A percentile compares a stretch with the other conserved stretches of the same genome.
These are phyloP conservation scores for Tuta absoluta DNA, from an alignment of 2,888 invertebrate species.

Conservation along the genomic window DNA sequence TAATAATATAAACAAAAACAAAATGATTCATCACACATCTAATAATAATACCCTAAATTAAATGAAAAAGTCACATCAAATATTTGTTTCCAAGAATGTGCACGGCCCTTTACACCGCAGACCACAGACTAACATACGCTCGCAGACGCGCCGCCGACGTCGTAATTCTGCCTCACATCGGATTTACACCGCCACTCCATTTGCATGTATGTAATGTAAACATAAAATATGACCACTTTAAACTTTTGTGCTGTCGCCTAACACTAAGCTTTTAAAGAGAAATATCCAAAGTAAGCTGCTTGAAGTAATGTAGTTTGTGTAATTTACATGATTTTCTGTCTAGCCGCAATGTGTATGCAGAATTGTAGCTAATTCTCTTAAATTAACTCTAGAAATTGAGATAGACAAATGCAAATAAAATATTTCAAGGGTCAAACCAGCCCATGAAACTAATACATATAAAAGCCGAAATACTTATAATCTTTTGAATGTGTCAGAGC, in stretches of 20 bases:
- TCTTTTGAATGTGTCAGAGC: too few species aligned
- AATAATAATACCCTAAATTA: too few species aligned
- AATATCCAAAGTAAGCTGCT: constrained; percentile 1
- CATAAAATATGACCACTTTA: constrained; percentile 19
- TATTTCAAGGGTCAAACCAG: too few species aligned
- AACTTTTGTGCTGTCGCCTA: neutral
- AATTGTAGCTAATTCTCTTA: too few species aligned
- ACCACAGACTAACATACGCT: constrained; percentile 30
- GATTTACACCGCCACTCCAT: constrained; percentile 22
- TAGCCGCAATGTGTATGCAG: neutral
- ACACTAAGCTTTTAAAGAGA: constrained; percentile 11
- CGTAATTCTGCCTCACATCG: constrained; percentile 22
- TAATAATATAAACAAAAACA: too few species aligned
- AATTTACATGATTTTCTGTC: constrained; percentile 7
- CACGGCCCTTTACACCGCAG: constrained; percentile 36
- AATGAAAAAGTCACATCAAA: too few species aligned
- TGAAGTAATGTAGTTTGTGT: constrained; percentile 2
- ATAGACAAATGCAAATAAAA: too few species aligned
- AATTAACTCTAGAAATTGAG: too few species aligned
- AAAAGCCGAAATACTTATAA: too few species aligned
- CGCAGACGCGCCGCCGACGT: constrained; percentile 32
- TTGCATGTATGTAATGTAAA: constrained; percentile 15
- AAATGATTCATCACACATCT: too few species aligned
- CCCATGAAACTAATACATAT: too few species aligned
- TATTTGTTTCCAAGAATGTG: neutral